Conservation (phyloP, 2,888 invertebrate species). For the Heliconius sara region DNA sequence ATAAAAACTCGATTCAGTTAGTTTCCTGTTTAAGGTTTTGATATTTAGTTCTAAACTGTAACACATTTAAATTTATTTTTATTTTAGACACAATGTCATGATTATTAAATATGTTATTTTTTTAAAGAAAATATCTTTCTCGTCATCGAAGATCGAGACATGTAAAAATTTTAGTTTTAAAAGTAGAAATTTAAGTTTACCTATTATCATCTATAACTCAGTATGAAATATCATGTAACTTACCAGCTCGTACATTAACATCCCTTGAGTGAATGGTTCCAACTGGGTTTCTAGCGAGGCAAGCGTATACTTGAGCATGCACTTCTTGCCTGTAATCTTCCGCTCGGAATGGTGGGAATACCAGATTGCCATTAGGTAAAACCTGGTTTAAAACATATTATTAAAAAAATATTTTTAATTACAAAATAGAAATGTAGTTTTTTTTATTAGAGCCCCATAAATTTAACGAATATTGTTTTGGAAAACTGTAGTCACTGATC, state of each 20-base stretch:
- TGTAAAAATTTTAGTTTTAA: background rate
- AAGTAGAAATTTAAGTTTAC: too few relatives aligned
- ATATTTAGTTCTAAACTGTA: too few relatives aligned
- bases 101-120: background rate
- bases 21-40: background rate
- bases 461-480: too few relatives aligned
- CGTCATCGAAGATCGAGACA: background rate
- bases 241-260: constrained; percentile 97
- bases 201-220: background rate
- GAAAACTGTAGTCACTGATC: too few relatives aligned
- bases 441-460: background rate
- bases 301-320: constrained; percentile 96
- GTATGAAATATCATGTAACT: constrained; percentile 58
- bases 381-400: constrained; percentile 78
- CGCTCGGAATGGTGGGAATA: constrained; percentile 97
- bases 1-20: background rate
- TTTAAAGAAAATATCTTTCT: background rate
- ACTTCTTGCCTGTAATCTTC: constrained; percentile 97
- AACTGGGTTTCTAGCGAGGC: constrained; percentile 94
- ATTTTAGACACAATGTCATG: background rate
- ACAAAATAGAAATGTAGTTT: too few relatives aligned
- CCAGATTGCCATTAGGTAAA: constrained; percentile 94
- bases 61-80: background rate
- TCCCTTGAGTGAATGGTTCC: constrained; percentile 96
- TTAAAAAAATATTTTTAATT: too few relatives aligned